Conservation (phyloP, 2,888 invertebrate species). For the Argyra leucocephala region DNA sequence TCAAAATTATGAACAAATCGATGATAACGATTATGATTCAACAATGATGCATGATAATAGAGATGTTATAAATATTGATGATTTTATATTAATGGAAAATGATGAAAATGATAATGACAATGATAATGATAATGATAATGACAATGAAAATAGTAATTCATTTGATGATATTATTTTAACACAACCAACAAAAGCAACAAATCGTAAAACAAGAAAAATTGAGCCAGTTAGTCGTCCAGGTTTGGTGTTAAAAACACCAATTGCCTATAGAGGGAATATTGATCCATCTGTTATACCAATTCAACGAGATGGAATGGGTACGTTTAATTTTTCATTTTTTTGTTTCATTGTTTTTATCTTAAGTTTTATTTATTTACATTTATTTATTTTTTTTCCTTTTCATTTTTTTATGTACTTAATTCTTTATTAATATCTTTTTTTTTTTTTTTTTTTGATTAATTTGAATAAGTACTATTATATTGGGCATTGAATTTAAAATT, state of each 20-base stretch:
- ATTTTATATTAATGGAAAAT: conserved; percentile 38
- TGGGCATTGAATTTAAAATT: background rate
- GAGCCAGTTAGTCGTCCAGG: conserved; percentile 66
- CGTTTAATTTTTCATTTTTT: conserved; percentile 37
- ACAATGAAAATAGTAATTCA: conserved; percentile 20
- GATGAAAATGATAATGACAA: conserved; percentile 30
- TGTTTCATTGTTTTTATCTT: too few species aligned
- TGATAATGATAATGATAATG: conserved; percentile 23
- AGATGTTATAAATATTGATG: conserved; percentile 43
- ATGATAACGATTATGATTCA: conserved; percentile 33
- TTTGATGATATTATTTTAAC: conserved; percentile 19
- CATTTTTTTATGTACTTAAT: background rate
- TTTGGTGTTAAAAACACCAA: conserved; percentile 64
- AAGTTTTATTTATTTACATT: too few species aligned
- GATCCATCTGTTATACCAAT: conserved; percentile 80
- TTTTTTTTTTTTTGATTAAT: too few species aligned
- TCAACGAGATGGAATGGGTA: conserved; percentile 82
- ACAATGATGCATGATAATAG: conserved; percentile 33
- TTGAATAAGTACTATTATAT: background rate
- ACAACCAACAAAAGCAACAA: conserved; percentile 28
- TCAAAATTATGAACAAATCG: conserved; percentile 33
- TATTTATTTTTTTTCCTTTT: background rate
- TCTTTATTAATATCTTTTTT: background rate
- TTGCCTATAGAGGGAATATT: conserved; percentile 67
- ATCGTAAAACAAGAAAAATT: conserved; percentile 50